Base-by-base conservation (phyloP, 2,113 vertebrate species). In the Dermatemys mawii region DNA sequence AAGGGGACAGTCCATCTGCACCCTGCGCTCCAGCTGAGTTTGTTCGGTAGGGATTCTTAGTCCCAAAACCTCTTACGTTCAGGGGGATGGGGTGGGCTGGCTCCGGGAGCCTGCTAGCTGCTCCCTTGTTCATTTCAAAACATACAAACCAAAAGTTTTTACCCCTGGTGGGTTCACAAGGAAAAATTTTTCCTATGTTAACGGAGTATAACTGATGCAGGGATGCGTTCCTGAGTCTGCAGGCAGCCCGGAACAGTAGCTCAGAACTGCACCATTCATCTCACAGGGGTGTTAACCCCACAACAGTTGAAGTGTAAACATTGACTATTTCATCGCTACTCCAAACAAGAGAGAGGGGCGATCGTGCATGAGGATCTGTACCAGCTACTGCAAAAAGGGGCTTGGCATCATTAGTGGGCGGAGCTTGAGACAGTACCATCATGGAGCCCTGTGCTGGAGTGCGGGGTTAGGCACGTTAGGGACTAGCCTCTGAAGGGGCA, bases 261-360 rank as follows among this genome's bases (percentile, higher is more conserved):
- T 92, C 86, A 55, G 82, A 50, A 38, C 35, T 35, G n/a, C 75
- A 88, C 88, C 2, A 0, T 48, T 3, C 75, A 26, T 54, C 48
- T 78, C 90, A 70, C 5, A 6, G 75, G 89, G 87, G 92, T 50
- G 38, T n/a, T 24, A 83, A 41, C 60, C 90, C 78, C 26, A 78
- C 82, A 11, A 95, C 35, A 73, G 63, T 70, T 92, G 76, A 93
- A 0, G 1, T 78, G 90, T 92, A 90, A 96, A 96, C 83, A 93
- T 67, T 0, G 0, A 80, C 48, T 95, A 76, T 11, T 38, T 80
- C 85, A 90, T 88, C 54, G 21, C 82, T 91, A 81, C 70, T 0
- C 3, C 80, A 63, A 81, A 70, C 80, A 3, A 4, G 1, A 9
- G 50, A 27, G 84, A 82, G 49, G 41, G 22, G 48, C 19, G n/a